Evolutionary conservation across 2,888 invertebrate genomes (phyloP).

Genomic region (Calliscelio sp.): DNA sequence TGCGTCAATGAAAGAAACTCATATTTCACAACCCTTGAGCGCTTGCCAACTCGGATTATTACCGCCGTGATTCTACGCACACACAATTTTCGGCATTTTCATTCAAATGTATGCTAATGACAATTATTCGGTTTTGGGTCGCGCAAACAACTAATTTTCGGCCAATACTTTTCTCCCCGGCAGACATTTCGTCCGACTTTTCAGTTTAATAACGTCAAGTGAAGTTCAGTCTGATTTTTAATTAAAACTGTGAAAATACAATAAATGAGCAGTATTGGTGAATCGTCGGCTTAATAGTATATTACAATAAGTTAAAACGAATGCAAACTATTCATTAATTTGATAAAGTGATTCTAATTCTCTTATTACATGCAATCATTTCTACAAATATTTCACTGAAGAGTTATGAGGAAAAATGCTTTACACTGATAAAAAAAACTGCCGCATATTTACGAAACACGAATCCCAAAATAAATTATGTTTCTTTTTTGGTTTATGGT

Average conservation of each 20-base stretch:
- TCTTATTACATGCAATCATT: too few relatives aligned
- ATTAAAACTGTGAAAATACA: neutral
- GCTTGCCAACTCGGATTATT: conserved; percentile 69
- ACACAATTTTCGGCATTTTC: conserved; percentile 65
- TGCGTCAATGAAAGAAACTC: conserved; percentile 67
- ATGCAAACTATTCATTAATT: too few relatives aligned
- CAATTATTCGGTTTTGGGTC: conserved; percentile 67
- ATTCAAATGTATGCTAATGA: conserved; percentile 70
- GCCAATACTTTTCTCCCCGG: conserved; percentile 46
- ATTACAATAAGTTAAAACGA: too few relatives aligned
- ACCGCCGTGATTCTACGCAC: conserved; percentile 58
- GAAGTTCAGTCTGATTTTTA: neutral
- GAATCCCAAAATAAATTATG: too few relatives aligned
- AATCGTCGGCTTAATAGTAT: too few relatives aligned
- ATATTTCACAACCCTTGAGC: conserved; percentile 64
- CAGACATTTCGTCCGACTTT: conserved; percentile 2
- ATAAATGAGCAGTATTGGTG: neutral
- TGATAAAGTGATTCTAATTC: too few relatives aligned
- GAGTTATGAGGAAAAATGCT: too few relatives aligned
- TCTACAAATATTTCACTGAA: too few relatives aligned
- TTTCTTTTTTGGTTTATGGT: too few relatives aligned
- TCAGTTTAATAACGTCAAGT: conserved; percentile 8
- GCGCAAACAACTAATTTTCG: conserved; percentile 64
- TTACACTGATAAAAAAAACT: too few relatives aligned
- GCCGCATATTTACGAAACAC: too few relatives aligned